Percentiles rank a stretch among this genome's conserved stretches.
phyloP scores from a whole-genome alignment of 92 coral and sea anemone species.

The Galaxea fascicularis region DNA sequence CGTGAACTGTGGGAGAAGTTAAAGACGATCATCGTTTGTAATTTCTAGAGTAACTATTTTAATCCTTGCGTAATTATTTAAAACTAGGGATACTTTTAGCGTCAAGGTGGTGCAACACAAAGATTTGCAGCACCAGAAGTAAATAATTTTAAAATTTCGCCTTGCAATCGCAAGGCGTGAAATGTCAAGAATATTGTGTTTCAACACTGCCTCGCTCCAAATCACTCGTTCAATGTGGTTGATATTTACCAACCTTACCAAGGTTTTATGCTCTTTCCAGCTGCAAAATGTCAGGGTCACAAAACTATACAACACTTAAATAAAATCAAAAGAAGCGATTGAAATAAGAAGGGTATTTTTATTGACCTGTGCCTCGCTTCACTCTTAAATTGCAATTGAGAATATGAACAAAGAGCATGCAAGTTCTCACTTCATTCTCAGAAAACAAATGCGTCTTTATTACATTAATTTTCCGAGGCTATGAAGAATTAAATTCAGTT shows the following conservation, averaged over 20 bases:
- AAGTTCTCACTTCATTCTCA: neutral
- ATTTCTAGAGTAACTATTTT: conserved; percentile 19
- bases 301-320: neutral
- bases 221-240: neutral
- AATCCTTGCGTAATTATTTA: neutral
- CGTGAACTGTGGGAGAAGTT: neutral
- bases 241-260: neutral
- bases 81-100: neutral
- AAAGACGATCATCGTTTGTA: neutral
- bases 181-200: conserved; percentile 10
- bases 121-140: neutral
- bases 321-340: neutral
- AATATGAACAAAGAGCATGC: neutral
- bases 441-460: neutral
- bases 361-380: neutral
- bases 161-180: neutral
- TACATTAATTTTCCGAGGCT: neutral
- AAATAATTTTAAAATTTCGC: neutral
- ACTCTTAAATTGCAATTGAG: neutral
- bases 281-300: neutral
- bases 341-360: neutral
- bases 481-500: neutral
- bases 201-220: neutral
- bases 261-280: neutral
- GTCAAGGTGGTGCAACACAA: neutral